These are phyloP conservation scores for Aquatica leii DNA, from an alignment of 2,888 invertebrate genomes.

Conservation along the genomic window DNA sequence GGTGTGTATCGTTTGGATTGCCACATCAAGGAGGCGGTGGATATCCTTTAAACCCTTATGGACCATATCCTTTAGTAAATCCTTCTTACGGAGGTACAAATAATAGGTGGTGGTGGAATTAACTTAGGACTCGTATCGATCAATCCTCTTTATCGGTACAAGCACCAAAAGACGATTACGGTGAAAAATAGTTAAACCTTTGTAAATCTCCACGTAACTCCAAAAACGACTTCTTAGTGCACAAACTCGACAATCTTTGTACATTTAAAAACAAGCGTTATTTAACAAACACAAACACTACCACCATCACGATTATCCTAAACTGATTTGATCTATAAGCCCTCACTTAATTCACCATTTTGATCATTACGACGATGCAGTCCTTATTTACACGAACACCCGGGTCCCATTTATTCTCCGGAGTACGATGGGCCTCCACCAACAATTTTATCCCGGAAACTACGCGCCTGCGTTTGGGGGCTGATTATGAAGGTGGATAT, in stretches of 20 bases:
- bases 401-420: conserved; percentile 57
- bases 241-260: conserved; percentile 77
- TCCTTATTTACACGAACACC: conserved; percentile 35
- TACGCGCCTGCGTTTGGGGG: conserved; percentile 47
- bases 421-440: conserved; percentile 53
- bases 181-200: conserved; percentile 86
- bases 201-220: conserved; percentile 89
- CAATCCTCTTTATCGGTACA: conserved; percentile 86
- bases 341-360: conserved; percentile 46
- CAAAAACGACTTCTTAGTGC: conserved; percentile 79
- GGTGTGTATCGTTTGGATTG: conserved; percentile 89
- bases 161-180: conserved; percentile 85
- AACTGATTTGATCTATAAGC: conserved; percentile 64
- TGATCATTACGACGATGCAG: conserved; percentile 8
- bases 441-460: conserved; percentile 26
- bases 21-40: conserved; percentile 74
- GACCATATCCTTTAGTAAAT: conserved; percentile 73
- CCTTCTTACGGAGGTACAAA: conserved; percentile 79
- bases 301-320: conserved; percentile 59
- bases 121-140: conserved; percentile 84
- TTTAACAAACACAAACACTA: conserved; percentile 62
- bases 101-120: conserved; percentile 75
- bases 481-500: conserved; percentile 45
- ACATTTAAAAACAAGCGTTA: conserved; percentile 70
- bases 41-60: conserved; percentile 65